Percentiles rank a stretch among this genome's conserved stretches.
Evolutionary conservation across 2,888 invertebrate species (phyloP).

Genomic region (Amblyteles armatorius): DNA sequence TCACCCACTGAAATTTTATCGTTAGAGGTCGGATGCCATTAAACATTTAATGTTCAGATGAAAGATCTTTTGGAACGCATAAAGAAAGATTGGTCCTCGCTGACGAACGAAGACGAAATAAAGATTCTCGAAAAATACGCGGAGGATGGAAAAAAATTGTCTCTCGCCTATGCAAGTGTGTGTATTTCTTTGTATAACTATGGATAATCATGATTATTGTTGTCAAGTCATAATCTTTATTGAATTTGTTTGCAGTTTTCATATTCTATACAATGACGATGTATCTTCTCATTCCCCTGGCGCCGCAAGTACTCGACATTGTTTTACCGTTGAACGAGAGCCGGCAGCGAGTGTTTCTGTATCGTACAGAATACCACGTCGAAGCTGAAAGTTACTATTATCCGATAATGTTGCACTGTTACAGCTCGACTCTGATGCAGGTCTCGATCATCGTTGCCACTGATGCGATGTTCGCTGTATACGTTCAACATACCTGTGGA

Average conservation of each 20-base stretch:
- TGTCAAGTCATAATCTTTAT: no score
- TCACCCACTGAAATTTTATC: neutral
- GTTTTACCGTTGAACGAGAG: slow-evolving; percentile 40
- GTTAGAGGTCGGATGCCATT: neutral
- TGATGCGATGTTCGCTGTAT: slow-evolving; percentile 26
- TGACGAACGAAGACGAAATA: slow-evolving; percentile 12
- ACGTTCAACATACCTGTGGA: slow-evolving; percentile 22
- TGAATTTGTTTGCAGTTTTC: neutral
- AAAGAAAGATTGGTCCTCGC: slow-evolving; percentile 15
- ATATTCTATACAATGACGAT: neutral
- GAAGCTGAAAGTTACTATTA: slow-evolving; percentile 19
- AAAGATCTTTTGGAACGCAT: slow-evolving; percentile 17
- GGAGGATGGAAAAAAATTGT: slow-evolving; percentile 28
- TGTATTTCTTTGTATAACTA: neutral
- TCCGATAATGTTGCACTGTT: slow-evolving; percentile 48
- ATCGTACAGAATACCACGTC: slow-evolving; percentile 27
- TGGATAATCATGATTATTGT: no score
- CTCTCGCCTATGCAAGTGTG: slow-evolving; percentile 30
- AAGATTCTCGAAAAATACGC: slow-evolving; percentile 37
- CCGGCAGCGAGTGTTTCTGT: slow-evolving; percentile 6
- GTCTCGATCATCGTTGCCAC: neutral
- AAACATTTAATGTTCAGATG: slow-evolving; percentile 16
- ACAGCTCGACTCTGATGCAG: slow-evolving; percentile 12
- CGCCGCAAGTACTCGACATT: slow-evolving; percentile 40
- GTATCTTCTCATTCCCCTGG: slow-evolving; percentile 33